A percentile compares a stretch with the other conserved stretches of the same genome.
These are phyloP conservation scores for Propithecus coquereli DNA, from an alignment of 2,113 vertebrate species.

Conservation along the genomic window DNA sequence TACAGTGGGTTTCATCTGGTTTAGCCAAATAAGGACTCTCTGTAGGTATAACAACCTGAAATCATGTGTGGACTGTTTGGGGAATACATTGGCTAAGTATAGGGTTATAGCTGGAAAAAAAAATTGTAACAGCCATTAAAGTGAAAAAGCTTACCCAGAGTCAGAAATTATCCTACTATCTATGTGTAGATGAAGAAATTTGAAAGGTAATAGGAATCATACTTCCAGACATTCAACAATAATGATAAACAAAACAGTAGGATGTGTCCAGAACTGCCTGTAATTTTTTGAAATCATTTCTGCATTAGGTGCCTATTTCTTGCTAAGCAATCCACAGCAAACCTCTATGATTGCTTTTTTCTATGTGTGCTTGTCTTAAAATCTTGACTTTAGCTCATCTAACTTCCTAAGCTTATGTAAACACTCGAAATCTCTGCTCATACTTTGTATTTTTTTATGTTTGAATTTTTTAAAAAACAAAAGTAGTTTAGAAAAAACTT, in stretches of 20 bases:
- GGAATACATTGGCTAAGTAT: background rate
- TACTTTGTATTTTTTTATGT: background rate
- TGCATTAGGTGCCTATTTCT: fast-evolving
- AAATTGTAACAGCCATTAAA: no score
- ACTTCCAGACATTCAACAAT: background rate
- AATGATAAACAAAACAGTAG: background rate
- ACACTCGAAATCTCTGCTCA: background rate
- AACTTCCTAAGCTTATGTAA: background rate
- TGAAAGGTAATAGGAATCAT: fast-evolving
- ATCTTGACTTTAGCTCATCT: background rate
- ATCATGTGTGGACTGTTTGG: fast-evolving
- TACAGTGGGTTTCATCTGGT: fast-evolving
- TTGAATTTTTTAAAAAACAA: background rate
- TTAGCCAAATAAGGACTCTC: background rate
- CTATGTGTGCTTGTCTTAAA: background rate
- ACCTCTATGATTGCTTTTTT: background rate
- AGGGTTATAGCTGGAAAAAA: background rate
- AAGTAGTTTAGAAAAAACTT: background rate
- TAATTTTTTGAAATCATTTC: background rate
- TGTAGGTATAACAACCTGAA: no score
- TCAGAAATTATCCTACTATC: background rate
- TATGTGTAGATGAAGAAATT: background rate
- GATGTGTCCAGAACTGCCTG: fast-evolving
- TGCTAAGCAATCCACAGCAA: no score
- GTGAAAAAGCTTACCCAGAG: background rate